Percentiles rank a stretch among this genome's conserved stretches.
phyloP scores from a whole-genome alignment of 37 sponge, comb jelly and placozoan genomes.

The Ephydatia muelleri region DNA sequence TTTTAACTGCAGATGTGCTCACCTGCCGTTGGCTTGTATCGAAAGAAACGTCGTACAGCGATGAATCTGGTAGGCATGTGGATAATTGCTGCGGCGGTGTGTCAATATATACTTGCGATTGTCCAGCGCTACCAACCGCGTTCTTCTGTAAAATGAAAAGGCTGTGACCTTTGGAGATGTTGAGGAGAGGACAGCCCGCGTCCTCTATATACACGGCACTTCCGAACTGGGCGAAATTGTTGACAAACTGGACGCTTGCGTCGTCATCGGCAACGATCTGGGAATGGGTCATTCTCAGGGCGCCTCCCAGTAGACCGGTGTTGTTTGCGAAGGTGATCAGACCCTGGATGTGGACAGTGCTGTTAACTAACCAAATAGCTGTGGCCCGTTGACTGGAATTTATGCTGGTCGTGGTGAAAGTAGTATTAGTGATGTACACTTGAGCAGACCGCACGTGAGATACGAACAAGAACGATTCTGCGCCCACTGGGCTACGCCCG shows the following conservation, averaged over 20 bases:
- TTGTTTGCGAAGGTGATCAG: not conserved
- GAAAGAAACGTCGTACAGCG: not conserved
- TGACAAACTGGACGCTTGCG: not conserved
- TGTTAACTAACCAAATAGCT: not conserved
- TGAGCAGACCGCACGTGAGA: not conserved
- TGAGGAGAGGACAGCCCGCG: too few relatives aligned
- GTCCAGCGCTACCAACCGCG: not conserved
- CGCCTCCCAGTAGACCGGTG: not conserved
- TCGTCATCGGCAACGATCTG: not conserved
- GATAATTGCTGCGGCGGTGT: too few relatives aligned
- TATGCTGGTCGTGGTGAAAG: not conserved
- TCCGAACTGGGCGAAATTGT: constrained; percentile 1
- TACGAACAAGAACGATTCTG: not conserved
- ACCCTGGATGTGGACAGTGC: not conserved
- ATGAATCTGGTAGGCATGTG: too few relatives aligned
- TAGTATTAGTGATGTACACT: not conserved
- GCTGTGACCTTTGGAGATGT: not conserved
- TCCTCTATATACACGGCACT: constrained; percentile 8
- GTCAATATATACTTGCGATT: not conserved
- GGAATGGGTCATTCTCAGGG: not conserved
- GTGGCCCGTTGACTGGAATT: not conserved
- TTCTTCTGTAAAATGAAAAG: not conserved
- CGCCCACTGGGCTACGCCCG: not conserved
- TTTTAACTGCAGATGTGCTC: not conserved
- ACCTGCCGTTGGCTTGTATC: not conserved